Percentiles rank a stretch among this genome's conserved stretches.
These are phyloP conservation scores for Palythoa grandiflora DNA, from an alignment of 92 coral and sea anemone genomes.

Conservation along the genomic window DNA sequence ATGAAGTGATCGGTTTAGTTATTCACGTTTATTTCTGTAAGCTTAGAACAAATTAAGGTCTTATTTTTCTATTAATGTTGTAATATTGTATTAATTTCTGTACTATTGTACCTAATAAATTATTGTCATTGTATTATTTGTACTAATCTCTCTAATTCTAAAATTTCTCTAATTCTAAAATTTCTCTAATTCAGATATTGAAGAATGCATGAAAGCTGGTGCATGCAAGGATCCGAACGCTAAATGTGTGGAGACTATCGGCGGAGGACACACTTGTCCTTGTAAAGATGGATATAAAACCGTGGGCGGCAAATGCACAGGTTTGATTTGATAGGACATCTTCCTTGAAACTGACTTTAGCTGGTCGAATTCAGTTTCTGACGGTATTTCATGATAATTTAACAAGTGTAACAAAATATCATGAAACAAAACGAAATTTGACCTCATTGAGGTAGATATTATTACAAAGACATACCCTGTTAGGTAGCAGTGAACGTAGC, in stretches of 20 bases:
- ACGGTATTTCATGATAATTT: neutral
- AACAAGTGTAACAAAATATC: no score
- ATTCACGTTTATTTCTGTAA: no score
- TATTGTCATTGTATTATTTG: neutral
- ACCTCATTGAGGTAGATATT: no score
- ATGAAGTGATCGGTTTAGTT: no score
- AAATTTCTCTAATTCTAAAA: neutral
- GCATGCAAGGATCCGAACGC: constrained; percentile 21
- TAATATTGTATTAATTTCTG: no score
- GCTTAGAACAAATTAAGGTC: no score
- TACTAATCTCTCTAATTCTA: neutral
- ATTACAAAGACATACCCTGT: no score
- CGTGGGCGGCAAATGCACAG: neutral
- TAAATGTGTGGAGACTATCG: neutral
- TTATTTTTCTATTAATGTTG: no score
- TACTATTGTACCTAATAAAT: no score
- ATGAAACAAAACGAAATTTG: no score
- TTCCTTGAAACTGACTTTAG: neutral
- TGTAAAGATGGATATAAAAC: constrained; percentile 30
- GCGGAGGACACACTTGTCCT: constrained; percentile 27
- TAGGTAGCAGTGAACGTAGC: no score
- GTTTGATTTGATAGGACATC: neutral
- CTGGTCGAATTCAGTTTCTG: no score
- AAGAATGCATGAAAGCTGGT: neutral
- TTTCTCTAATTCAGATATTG: neutral